Evolutionary conservation across 2,888 invertebrate genomes (phyloP), one percentile per base, ranked within the genome.

Genomic region (Scaptomyza polygonia): DNA sequence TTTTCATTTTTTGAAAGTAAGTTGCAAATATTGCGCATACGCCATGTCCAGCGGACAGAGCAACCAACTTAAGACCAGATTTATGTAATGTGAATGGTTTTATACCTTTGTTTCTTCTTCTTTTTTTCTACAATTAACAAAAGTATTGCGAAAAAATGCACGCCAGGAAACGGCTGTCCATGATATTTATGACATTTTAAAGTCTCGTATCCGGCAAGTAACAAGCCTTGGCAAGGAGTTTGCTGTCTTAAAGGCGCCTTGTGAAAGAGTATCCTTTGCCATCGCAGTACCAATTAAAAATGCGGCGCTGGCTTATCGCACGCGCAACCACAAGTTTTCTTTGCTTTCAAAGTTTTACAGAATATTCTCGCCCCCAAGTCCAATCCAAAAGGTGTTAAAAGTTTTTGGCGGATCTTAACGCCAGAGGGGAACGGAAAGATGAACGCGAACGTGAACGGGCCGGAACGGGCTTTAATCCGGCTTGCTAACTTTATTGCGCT

Each of bases 141-240:
- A 42, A 47, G 39, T 40, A 45, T 5, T 21, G 40, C 44, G 32
- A 52, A 61, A 64, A 64, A 68, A 66, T 42, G 32, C 55, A 36
- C 12, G 43, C 6, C 67, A 62, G 84, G 84, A 86, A 81, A 71
- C 66, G 67, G 61, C 71, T 73, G 73, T 65, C 43, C 52, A 39
- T 14, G 47, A 67, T 81, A 82, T 82, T 82, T 82, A 86, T 82
- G 84, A 81, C 76, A 84, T 76, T 64, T 86, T 84, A 82, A 86
- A 78, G 65, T 18, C 59, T 44, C 30, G 18, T 62, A 65, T 58
- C 63, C 62, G 77, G 54, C 14, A 25, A 9, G 67, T 58, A 58
- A 67, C 29, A 68, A 18, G n/a, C 6, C 11, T 16, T 5, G 9
- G 16, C 3, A 8, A 18, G n/a, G 9, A 63, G 49, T 42, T 42